Evolutionary conservation across 2,113 vertebrate genomes (phyloP), one percentile per base, ranked within the genome.

Genomic region (Dipodomys ordii): DNA sequence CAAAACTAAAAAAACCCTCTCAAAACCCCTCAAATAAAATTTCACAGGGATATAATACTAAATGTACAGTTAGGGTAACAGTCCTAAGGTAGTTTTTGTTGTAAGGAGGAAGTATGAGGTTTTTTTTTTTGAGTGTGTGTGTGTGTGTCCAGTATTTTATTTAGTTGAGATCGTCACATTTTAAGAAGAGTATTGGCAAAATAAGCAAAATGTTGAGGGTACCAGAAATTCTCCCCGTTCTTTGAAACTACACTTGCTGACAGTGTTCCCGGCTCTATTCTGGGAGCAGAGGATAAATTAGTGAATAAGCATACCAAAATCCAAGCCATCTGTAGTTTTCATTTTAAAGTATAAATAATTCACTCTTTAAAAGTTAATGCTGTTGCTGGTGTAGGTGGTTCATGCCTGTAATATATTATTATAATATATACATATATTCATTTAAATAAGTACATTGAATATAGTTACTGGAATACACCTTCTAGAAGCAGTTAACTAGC

Each of bases 101-200:
- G 0, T 68, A 25, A 60, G 64, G 81, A 80, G 16, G 13, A 44
- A 53, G 25, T 1, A 4, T 28, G 9, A 88, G 30, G 0, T 62
- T 30, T 12, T 46, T 73, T 71, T n/a, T 18, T 32, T 86, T 53
- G 35, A 39, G 28, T 65, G 49, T 49, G 12, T 49, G n/a, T n/a
- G 49, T 49, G 65, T 39, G 30, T 74, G 22, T 65, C 16, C 76
- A 80, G 23, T 35, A n/a, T 87, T 94, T 87, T 90, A 27, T 65
- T 85, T 74, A 90, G 72, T n/a, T 87, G 83, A 87, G 28, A n/a
- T 28, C 10, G 6, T 90, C 39, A 80, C 62, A 76, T 72, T 94
- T 92, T 84, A 94, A 84, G 39, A 87, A 19, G 13, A 83, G 2
- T n/a, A 69, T 9, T 89, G 89, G 49, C 30, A 46, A 57, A 57